These are phyloP conservation scores for Drosophila histrio DNA, from an alignment of 2,888 invertebrate genomes.

Conservation along the genomic window DNA sequence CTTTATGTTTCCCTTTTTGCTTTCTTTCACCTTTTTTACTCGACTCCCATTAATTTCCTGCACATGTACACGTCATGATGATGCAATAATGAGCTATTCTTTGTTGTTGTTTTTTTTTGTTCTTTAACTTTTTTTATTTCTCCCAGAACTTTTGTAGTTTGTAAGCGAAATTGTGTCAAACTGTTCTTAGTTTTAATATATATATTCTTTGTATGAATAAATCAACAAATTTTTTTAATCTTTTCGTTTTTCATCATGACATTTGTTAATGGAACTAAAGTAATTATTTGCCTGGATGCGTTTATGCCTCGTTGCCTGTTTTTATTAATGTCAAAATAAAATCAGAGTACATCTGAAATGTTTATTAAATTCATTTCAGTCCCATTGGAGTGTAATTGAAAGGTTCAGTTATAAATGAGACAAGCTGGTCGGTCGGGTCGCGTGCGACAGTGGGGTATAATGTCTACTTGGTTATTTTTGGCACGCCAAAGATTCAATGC, in stretches of 20 bases:
- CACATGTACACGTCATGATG: slow-evolving; percentile 53
- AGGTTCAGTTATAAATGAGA: too few relatives aligned
- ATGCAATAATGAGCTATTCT: slow-evolving; percentile 39
- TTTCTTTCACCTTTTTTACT: slow-evolving; percentile 4
- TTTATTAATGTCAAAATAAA: too few relatives aligned
- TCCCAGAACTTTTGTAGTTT: slow-evolving; percentile 38
- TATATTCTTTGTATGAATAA: slow-evolving; percentile 65
- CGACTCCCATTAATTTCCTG: slow-evolving; percentile 28
- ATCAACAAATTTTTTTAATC: slow-evolving; percentile 55
- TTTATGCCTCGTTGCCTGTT: too few relatives aligned
- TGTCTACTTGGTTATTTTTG: too few relatives aligned
- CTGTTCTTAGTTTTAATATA: slow-evolving; percentile 63
- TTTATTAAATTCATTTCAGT: not conserved
- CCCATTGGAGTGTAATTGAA: too few relatives aligned
- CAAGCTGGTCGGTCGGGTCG: too few relatives aligned
- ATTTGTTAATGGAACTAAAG: not conserved
- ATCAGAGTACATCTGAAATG: not conserved
- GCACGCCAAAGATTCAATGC: too few relatives aligned
- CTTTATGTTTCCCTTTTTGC: slow-evolving; percentile 1
- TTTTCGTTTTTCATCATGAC: not conserved
- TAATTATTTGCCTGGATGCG: not conserved
- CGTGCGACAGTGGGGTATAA: too few relatives aligned
- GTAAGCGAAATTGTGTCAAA: slow-evolving; percentile 72
- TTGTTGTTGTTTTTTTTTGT: slow-evolving; percentile 2
- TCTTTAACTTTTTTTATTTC: slow-evolving; percentile 4